Evolutionary conservation across 53 echinoderm and acorn worm species (phyloP).

Genomic region (Crossaster papposus): DNA sequence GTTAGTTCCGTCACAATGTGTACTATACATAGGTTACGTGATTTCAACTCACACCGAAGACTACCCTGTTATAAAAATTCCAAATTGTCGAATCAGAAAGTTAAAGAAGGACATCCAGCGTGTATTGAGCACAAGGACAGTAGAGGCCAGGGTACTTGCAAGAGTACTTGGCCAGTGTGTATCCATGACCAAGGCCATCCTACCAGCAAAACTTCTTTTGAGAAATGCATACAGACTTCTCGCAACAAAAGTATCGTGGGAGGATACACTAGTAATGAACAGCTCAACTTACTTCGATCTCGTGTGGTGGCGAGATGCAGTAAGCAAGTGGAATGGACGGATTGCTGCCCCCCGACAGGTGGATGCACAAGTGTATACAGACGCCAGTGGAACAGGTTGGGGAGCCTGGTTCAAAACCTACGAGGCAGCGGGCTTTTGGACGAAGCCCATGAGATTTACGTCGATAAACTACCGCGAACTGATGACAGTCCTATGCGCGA

Average conservation of each 20-base stretch:
- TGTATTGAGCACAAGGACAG: background rate
- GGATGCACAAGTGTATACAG: background rate
- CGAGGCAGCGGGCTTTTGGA: conserved; percentile 11
- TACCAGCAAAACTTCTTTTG: background rate
- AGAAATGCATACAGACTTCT: conserved; percentile 17
- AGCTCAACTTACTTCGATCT: conserved; percentile 3
- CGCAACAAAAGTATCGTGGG: background rate
- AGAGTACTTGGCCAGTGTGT: conserved; percentile 13
- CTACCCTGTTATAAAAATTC: conserved; percentile 4
- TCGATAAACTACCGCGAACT: background rate
- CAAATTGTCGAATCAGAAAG: background rate
- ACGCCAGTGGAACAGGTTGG: conserved; percentile 11
- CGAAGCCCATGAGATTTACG: background rate
- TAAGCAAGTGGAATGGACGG: background rate
- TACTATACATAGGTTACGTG: too few relatives aligned
- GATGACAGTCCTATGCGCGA: background rate
- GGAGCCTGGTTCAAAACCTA: conserved; percentile 1
- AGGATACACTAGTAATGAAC: background rate
- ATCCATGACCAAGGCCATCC: conserved; percentile 27
- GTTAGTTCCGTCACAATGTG: background rate
- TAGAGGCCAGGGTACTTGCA: conserved; percentile 6
- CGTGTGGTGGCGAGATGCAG: conserved; percentile 6
- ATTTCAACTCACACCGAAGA: background rate
- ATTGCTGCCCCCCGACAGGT: background rate
- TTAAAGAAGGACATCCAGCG: background rate